phyloP scores from a whole-genome alignment of 1,140 invertebrate species.

The Antheraea mylitta region DNA sequence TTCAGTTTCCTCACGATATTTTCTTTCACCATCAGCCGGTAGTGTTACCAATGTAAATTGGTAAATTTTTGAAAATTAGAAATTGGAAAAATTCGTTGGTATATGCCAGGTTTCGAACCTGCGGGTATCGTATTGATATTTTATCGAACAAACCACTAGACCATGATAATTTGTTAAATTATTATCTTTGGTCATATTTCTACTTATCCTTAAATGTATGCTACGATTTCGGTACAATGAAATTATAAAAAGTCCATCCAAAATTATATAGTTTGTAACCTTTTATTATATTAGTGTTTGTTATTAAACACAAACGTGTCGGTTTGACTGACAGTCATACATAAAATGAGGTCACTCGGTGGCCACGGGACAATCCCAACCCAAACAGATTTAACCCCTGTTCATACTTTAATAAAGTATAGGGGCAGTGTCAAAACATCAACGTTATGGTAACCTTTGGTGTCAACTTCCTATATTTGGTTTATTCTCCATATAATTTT shows the following conservation, averaged over 20 bases:
- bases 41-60: no score
- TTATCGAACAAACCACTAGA: no score
- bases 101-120: no score
- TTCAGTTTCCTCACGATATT: no score
- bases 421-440: neutral
- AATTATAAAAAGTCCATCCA: neutral
- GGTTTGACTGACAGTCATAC: neutral
- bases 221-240: no score
- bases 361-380: neutral
- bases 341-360: neutral
- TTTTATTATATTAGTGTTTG: constrained; percentile 3
- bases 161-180: no score
- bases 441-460: neutral
- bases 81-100: no score
- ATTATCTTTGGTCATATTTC: no score
- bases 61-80: no score
- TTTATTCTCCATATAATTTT: neutral
- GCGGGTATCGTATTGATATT: no score
- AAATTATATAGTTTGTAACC: neutral
- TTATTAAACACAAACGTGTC: neutral
- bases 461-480: neutral
- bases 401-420: neutral
- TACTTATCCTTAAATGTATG: no score
- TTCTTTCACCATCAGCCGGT: no score
- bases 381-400: neutral